Conservation (phyloP, 2,888 invertebrate genomes). For the Cryptocheilus praepositus region DNA sequence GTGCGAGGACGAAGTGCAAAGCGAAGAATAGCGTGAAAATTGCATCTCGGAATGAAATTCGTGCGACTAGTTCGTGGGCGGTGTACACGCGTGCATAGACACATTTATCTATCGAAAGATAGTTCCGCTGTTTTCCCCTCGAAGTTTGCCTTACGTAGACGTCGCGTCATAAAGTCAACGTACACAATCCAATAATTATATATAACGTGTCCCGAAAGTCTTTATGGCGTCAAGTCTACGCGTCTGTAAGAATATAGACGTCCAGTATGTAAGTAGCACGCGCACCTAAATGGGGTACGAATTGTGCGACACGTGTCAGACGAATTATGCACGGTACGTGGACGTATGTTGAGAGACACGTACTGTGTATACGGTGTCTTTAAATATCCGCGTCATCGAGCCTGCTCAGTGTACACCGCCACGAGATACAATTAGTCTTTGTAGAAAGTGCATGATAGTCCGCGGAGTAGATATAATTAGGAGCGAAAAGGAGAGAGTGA, state of each 20-base stretch:
- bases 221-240: too few relatives aligned
- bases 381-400: too few relatives aligned
- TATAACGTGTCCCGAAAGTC: too few relatives aligned
- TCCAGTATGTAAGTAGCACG: too few relatives aligned
- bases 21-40: not conserved
- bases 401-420: slow-evolving; percentile 5
- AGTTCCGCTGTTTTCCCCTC: not conserved
- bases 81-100: not conserved
- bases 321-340: too few relatives aligned
- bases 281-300: not conserved
- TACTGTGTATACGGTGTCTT: too few relatives aligned
- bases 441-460: slow-evolving; percentile 16
- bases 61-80: not conserved
- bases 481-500: slow-evolving; percentile 7
- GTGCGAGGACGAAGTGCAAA: too few relatives aligned
- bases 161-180: too few relatives aligned
- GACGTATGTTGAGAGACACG: too few relatives aligned
- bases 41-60: slow-evolving; percentile 9
- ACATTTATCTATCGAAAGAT: not conserved
- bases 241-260: too few relatives aligned
- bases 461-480: slow-evolving; percentile 23
- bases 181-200: too few relatives aligned
- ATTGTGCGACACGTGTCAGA: too few relatives aligned
- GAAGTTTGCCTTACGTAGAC: not conserved
- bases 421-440: slow-evolving; percentile 29